Base-by-base conservation (phyloP, 2,888 invertebrate species). In the Tenthredo scrophulariae region DNA sequence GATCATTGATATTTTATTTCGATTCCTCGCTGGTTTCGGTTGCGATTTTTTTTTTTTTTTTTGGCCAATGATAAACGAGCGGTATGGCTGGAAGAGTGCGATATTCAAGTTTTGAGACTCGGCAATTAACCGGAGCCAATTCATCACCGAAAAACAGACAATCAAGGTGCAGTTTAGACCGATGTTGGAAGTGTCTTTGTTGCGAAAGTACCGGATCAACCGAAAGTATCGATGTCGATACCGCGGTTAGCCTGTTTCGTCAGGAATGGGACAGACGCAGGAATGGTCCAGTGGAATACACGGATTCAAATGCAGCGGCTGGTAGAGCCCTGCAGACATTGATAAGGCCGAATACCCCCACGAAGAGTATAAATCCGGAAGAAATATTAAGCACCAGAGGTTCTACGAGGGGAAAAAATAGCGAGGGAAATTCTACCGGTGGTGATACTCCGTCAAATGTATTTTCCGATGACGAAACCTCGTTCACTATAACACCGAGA, bases 191-290 rank as follows among this genome's bases (percentile, higher is more conserved):
- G 4, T 83, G 65, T 18, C 29, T 46, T 33, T 83, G 83, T 70
- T 83, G 83, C 83, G 83, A 70, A 6, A 29, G 29, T n/a, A 18
- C 15, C 18, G 83, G 65, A n/a, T 83, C 83, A 0, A 70, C 46
- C 1, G 83, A 83, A n/a, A 83, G 83, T 22, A 13, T 83, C 18
- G 83, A 83, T 40, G 83, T 65, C 2, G 65, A 83, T 40, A 83
- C 46, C n/a, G 65, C 83, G 83, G 83, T 67, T 18, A 40, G 3
- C 5, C 40, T 65, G 46, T 4, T 46, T 5, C 46, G 46, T 18
- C 29, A 67, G 9, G 46, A 65, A 29, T 83, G 67, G 83, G 46
- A 46, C 4, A 65, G 10, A 22, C 43, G 22, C 0, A 77, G 50
- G 22, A 54, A 33, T 33, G 77, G 77, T 29, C 77, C 77, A 0